These are phyloP conservation scores for Philopotamus ludificatus DNA, from an alignment of 1,140 invertebrate genomes.

Conservation along the genomic window DNA sequence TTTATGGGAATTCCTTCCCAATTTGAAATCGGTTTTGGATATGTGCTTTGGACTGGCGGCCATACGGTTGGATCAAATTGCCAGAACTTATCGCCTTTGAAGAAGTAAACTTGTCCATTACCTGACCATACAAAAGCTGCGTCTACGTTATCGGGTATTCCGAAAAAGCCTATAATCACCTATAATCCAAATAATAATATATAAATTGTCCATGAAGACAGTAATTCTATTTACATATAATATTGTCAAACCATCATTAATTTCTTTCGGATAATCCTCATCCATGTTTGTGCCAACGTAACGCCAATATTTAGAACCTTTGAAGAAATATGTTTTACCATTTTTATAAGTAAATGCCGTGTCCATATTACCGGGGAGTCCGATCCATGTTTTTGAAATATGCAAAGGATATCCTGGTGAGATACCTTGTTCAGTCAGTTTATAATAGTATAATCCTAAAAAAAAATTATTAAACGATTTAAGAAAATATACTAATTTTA, in stretches of 20 bases:
- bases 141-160: slow-evolving; percentile 88
- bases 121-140: slow-evolving; percentile 92
- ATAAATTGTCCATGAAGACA: slow-evolving; percentile 33
- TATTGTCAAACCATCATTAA: slow-evolving; percentile 65
- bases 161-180: slow-evolving; percentile 66
- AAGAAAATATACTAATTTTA: background rate
- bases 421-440: slow-evolving; percentile 76
- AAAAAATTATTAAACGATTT: background rate
- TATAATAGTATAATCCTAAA: slow-evolving; percentile 75
- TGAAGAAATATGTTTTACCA: slow-evolving; percentile 91
- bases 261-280: slow-evolving; percentile 85
- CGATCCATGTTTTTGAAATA: slow-evolving; percentile 78
- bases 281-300: slow-evolving; percentile 82
- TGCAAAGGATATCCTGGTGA: slow-evolving; percentile 78
- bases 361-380: slow-evolving; percentile 81
- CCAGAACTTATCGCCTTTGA: slow-evolving; percentile 91
- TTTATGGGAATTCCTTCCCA: slow-evolving; percentile 88
- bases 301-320: slow-evolving; percentile 91
- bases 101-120: slow-evolving; percentile 95
- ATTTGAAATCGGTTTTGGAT: slow-evolving; percentile 85
- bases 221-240: background rate
- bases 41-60: slow-evolving; percentile 81
- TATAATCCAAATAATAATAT: background rate
- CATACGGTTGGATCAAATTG: slow-evolving; percentile 82
- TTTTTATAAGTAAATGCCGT: slow-evolving; percentile 89